phyloP scores from a whole-genome alignment of 2,797 vertebrate genomes.

The Crocodylus rhombifer region DNA sequence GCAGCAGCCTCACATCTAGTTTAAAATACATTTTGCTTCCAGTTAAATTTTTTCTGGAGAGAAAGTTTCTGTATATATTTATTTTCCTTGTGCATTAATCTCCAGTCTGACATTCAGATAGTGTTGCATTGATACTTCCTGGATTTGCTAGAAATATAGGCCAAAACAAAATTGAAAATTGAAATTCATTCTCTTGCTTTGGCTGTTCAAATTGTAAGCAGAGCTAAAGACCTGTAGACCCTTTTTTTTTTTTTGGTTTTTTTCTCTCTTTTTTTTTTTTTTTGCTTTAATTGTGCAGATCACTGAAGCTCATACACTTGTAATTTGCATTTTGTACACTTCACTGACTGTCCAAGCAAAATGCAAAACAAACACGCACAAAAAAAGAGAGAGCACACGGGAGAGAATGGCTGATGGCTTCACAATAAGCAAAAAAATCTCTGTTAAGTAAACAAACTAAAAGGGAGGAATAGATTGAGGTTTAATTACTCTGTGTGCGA shows the following conservation, averaged over 20 bases:
- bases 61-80: conserved; percentile 36
- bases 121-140: conserved; percentile 39
- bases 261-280: not conserved
- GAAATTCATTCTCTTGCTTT: conserved; percentile 1
- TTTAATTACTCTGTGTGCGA: conserved; percentile 45
- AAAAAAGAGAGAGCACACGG: conserved; percentile 22
- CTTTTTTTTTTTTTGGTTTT: conserved; percentile 34
- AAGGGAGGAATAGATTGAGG: conserved; percentile 31
- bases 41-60: conserved; percentile 20
- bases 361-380: conserved; percentile 74
- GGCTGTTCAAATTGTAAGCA: conserved; percentile 50
- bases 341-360: conserved; percentile 74
- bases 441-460: conserved; percentile 64
- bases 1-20: conserved; percentile 14
- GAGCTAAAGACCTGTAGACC: conserved; percentile 27
- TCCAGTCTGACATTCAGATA: conserved; percentile 39
- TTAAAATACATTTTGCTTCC: conserved; percentile 25
- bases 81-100: conserved; percentile 47
- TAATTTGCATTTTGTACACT: conserved; percentile 77
- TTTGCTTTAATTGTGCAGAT: conserved; percentile 57
- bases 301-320: conserved; percentile 60
- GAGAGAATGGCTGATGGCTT: conserved; percentile 47
- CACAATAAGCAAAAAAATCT: conserved; percentile 47
- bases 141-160: conserved; percentile 53
- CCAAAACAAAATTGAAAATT: conserved; percentile 34